These are phyloP conservation scores for Anaspis maculata DNA, from an alignment of 2,888 invertebrate genomes.

Conservation along the genomic window DNA sequence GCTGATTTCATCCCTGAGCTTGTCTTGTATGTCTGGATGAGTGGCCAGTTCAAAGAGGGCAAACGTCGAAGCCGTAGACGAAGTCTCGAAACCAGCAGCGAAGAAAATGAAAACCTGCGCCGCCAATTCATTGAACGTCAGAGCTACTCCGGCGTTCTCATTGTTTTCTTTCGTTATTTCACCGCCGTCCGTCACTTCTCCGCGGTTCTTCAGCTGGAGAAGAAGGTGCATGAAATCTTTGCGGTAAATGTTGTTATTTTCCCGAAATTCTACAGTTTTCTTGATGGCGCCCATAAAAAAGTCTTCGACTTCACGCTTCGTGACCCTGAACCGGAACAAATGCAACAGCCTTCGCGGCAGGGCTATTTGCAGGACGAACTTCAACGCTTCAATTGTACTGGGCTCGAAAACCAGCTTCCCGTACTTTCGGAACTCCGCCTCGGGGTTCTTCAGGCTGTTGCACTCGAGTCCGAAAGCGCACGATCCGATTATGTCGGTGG, in stretches of 20 bases:
- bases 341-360: conserved; percentile 16
- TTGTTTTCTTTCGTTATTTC: conserved; percentile 16
- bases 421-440: conserved; percentile 40
- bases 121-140: conserved; percentile 42
- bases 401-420: conserved; percentile 22
- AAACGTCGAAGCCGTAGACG: conserved; percentile 16
- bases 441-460: conserved; percentile 46
- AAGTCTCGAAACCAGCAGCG: conserved; percentile 20
- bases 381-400: conserved; percentile 11
- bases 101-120: conserved; percentile 48
- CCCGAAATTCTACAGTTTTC: conserved; percentile 41
- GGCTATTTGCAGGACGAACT: conserved; percentile 7
- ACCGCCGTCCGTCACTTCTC: conserved; percentile 35
- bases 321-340: conserved; percentile 18
- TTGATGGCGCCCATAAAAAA: conserved; percentile 40
- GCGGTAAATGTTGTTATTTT: conserved; percentile 39
- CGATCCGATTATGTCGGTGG: conserved; percentile 45
- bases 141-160: conserved; percentile 17
- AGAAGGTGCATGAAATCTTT: conserved; percentile 50
- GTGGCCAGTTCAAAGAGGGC: conserved; percentile 10
- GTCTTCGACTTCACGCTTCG: conserved; percentile 23
- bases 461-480: conserved; percentile 53
- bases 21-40: conserved; percentile 12
- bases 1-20: conserved; percentile 21
- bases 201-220: conserved; percentile 39